These are phyloP conservation scores for Epinephelus malabaricus DNA, from an alignment of 2,797 vertebrate species.

Conservation along the genomic window DNA sequence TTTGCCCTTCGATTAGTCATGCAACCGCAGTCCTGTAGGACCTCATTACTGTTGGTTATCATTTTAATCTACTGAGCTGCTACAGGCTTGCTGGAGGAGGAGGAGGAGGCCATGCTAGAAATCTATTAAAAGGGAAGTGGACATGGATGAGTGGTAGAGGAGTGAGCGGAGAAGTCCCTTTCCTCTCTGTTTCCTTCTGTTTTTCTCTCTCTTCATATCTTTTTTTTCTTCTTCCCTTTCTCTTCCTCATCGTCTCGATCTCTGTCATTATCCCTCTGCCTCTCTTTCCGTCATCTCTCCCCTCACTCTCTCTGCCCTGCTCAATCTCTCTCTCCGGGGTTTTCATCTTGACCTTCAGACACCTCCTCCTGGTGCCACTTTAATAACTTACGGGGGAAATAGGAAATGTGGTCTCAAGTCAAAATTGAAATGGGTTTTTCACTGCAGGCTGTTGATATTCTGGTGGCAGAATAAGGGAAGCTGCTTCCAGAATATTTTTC, in stretches of 20 bases:
- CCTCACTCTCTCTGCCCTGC: constrained; percentile 17
- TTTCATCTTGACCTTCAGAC: constrained; percentile 83
- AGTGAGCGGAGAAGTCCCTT: constrained; percentile 48
- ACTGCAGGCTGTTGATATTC: constrained; percentile 76
- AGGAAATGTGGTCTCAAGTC: constrained; percentile 78
- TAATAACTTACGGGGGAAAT: constrained; percentile 76
- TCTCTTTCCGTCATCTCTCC: constrained; percentile 55
- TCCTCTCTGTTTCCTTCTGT: constrained; percentile 26
- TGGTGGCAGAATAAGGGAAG: constrained; percentile 55
- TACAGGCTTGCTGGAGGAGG: constrained; percentile 45
- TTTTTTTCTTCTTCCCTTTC: constrained; percentile 22
- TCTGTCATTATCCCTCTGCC: constrained; percentile 49
- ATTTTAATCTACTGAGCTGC: constrained; percentile 76
- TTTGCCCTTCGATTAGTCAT: constrained; percentile 78
- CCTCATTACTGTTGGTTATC: constrained; percentile 82
- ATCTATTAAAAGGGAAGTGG: constrained; percentile 77
- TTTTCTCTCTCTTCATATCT: constrained; percentile 30
- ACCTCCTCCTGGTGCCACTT: constrained; percentile 76
- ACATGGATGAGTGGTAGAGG: constrained; percentile 70
- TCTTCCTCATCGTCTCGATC: constrained; percentile 37
- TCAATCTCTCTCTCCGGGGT: constrained; percentile 54
- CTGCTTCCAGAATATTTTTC: constrained; percentile 64
- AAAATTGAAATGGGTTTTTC: constrained; percentile 79
- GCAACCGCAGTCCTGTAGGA: constrained; percentile 76
- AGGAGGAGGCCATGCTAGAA: constrained; percentile 61